These are phyloP conservation scores for Callyntrura sp. DNA, from an alignment of 2,888 invertebrate genomes.

Conservation along the genomic window DNA sequence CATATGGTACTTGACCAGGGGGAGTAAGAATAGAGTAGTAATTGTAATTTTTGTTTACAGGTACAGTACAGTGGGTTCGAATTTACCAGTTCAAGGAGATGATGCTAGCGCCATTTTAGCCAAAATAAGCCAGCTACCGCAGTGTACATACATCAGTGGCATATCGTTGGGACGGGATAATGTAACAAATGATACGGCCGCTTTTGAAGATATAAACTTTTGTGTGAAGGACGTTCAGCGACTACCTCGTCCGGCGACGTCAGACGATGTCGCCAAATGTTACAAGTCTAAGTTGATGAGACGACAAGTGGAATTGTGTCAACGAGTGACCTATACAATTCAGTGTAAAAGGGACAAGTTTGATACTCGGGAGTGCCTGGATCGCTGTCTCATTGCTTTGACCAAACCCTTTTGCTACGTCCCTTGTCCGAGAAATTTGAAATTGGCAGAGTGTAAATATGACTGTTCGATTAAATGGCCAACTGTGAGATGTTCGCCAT, in stretches of 20 bases:
- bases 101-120: background rate
- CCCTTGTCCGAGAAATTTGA: slow-evolving; percentile 5
- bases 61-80: background rate
- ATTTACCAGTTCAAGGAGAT: background rate
- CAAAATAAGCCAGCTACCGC: background rate
- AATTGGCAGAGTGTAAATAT: background rate
- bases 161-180: background rate
- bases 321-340: background rate
- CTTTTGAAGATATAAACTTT: background rate
- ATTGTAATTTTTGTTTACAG: slow-evolving; percentile 2
- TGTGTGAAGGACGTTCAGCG: background rate
- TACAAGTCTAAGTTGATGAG: background rate
- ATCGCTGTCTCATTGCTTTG: slow-evolving; percentile 1
- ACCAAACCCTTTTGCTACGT: slow-evolving; percentile 44
- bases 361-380: background rate
- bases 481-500: background rate
- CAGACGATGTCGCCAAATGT: slow-evolving; percentile 6
- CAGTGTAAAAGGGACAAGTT: too few species aligned
- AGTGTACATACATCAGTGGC: background rate
- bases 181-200: background rate
- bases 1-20: too few species aligned
- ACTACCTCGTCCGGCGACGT: background rate
- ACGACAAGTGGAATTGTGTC: slow-evolving; percentile 11
- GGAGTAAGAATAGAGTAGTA: background rate
- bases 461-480: slow-evolving; percentile 6